Conservation (phyloP, 2,888 invertebrate genomes). For the Chelonus formosanus region DNA sequence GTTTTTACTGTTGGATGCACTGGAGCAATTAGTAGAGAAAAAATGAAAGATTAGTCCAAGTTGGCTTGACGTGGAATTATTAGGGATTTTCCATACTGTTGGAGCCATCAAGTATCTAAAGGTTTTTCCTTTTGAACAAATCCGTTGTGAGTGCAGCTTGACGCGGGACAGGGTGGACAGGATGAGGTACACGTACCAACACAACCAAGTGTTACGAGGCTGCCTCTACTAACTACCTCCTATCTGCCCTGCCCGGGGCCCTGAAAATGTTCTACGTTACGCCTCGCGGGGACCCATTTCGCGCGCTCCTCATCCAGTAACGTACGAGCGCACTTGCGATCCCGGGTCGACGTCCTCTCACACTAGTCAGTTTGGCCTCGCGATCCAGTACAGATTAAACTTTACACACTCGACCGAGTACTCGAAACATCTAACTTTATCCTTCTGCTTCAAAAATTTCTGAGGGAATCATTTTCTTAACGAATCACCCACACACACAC, state of each 20-base stretch:
- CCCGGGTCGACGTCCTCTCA: slow-evolving; percentile 44
- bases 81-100: neutral
- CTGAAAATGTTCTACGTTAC: slow-evolving; percentile 61
- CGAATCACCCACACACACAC: too few species aligned
- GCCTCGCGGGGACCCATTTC: slow-evolving; percentile 63
- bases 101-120: neutral
- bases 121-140: neutral
- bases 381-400: slow-evolving; percentile 29
- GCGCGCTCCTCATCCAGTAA: slow-evolving; percentile 47
- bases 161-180: slow-evolving; percentile 41
- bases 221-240: slow-evolving; percentile 61
- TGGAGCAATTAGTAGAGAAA: too few species aligned
- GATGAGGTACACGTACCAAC: slow-evolving; percentile 40
- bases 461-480: neutral
- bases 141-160: slow-evolving; percentile 35
- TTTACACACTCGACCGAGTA: slow-evolving; percentile 1
- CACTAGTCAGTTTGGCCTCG: slow-evolving; percentile 28
- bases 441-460: too few species aligned
- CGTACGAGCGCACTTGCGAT: slow-evolving; percentile 40
- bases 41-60: neutral
- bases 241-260: slow-evolving; percentile 57
- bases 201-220: slow-evolving; percentile 58
- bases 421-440: neutral
- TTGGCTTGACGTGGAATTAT: neutral
- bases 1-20: too few species aligned